Evolutionary conservation across 2,888 invertebrate species (phyloP), one percentile per base, ranked within the genome.

Genomic region (Eupithecia exiguata): DNA sequence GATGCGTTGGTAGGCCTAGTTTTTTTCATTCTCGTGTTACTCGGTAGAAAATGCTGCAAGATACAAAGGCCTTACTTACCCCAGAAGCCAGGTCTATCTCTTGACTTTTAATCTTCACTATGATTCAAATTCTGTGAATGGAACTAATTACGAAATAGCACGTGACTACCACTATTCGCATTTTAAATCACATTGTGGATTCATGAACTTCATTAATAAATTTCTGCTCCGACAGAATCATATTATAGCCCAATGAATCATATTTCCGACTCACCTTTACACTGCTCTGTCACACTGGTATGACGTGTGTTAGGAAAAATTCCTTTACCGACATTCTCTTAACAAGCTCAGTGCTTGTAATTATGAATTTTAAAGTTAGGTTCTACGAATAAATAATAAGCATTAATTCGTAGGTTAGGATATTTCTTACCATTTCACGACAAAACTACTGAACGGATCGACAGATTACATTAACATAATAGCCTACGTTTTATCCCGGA

Each of bases 1-100:
- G 82, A 83, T 83, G 81, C 80, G 83, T 82, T 79, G 78, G 81
- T 82, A 82, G 78, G 35, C 35, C 35, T 35, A 62, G 16, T 35
- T 30, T 62, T 53, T 16, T 18, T 62, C 7, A 35, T 35, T 18
- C 35, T 62, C 35, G 5, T 58, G 25, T 58, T 25, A 58, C 58
- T 58, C 14, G 25, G 58, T 58, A 58, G 25, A 53, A 21, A 21
- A 21, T 3, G 12, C 58, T 25, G 25, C 58, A 12, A 58, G 0
- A 10, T 12, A 53, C 53, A 21, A 21, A 53, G 10, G 21, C 21
- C n/a, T 49, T 53, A 21, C n/a, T n/a, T 53, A 10, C 5, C 21
- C 25, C 58, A 58, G n/a, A 49, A 49, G 9, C 49, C 3, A 43
- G 35, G 36, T 62, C 21, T 18, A 46, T 46, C 18, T n/a, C 21